Conservation (phyloP, 2,797 vertebrate species). For the Podarcis lilfordi region DNA sequence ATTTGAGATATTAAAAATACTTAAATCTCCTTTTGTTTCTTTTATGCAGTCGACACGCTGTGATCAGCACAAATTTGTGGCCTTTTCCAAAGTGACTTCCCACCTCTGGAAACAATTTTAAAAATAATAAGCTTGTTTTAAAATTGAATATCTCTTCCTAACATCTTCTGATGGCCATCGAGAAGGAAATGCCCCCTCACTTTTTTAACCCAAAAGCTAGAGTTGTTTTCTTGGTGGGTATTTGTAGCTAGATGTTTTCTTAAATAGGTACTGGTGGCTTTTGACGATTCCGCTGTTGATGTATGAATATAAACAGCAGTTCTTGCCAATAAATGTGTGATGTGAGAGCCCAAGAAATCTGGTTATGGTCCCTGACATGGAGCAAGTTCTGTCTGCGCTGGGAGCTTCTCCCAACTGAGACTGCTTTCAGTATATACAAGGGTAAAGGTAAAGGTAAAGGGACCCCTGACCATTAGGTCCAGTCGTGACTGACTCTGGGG, state of each 20-base stretch:
- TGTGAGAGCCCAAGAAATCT: no score
- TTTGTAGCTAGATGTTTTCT: background rate
- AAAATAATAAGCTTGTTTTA: background rate
- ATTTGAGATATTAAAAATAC: constrained; percentile 10
- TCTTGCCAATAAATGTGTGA: no score
- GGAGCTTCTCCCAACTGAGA: no score
- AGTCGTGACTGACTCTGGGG: no score
- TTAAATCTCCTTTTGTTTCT: background rate
- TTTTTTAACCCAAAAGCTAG: background rate
- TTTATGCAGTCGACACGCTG: background rate
- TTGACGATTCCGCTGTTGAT: background rate
- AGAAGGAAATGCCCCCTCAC: no score
- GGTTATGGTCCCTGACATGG: no score
- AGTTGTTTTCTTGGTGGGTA: background rate
- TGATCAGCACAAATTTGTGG: background rate
- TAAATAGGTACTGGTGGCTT: background rate
- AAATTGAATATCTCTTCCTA: background rate
- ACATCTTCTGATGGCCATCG: background rate
- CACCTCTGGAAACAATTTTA: background rate
- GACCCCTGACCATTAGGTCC: no score
- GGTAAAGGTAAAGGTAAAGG: no score
- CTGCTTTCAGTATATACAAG: no score
- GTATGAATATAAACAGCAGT: no score
- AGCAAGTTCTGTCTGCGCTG: no score
- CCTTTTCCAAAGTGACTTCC: background rate